Base-by-base conservation (phyloP, 2,797 vertebrate species). In the Rhinophrynus dorsalis region DNA sequence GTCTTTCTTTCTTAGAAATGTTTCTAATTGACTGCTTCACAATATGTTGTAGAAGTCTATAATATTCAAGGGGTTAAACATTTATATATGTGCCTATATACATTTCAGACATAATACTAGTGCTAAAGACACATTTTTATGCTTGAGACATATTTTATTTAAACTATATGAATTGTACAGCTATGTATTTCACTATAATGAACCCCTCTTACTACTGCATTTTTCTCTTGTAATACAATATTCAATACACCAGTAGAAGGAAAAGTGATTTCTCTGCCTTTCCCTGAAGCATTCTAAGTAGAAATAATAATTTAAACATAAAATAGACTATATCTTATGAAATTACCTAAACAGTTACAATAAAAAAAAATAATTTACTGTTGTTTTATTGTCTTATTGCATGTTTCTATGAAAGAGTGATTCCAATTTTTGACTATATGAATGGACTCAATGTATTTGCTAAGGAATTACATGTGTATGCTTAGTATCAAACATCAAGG, bases 311-410 rank as follows among this genome's bases (percentile, higher is more conserved):
- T 13, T n/a, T 12, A 33, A 26, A 42, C 21, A 42, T 32, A 37
- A 21, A 15, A 18, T 37, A n/a, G n/a, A 15, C 7, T 40, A 11
- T 67, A 32, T 56, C 35, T 67, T 54, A 26, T 67, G 8, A 7
- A 5, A 38, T 47, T 17, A 21, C 1, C 51, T 56, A 57, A 56
- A 55, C 12, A 35, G 38, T 15, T 13, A 13, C 11, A 45, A 40
- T 55, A 66, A 44, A 64, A 63, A 26, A 56, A 44, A 23, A 29
- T 30, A 56, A 45, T 23, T 7, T 13, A 45, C 20, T 55, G 37
- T 66, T 4, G 32, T 45, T 55, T 44, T 66, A 38, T 42, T 29
- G 15, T 40, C 23, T 66, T 44, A 51, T 30, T 44, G 9, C 35
- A 42, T 10, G 8, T 24, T 26, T 33, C 35, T 32, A 12, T 27